Evolutionary conservation across 2,888 invertebrate species (phyloP).

Genomic region (Pogonocherus hispidulus): DNA sequence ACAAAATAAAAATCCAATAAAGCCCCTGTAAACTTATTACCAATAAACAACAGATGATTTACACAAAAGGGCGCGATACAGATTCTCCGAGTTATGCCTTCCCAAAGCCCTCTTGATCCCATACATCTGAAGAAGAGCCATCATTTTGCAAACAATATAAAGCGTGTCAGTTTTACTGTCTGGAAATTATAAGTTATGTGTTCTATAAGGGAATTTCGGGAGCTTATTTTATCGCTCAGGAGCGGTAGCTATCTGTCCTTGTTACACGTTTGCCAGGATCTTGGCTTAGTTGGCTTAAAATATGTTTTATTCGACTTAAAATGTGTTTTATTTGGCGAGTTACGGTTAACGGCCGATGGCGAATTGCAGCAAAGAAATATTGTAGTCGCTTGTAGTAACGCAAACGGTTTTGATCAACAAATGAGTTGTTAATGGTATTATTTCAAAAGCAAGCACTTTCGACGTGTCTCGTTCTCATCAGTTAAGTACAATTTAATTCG

Average conservation of each 20-base stretch:
- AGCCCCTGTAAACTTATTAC: constrained; percentile 3
- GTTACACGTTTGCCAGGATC: constrained; percentile 22
- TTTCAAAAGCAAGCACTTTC: too few relatives aligned
- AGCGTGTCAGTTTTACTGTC: constrained; percentile 66
- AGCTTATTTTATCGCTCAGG: constrained; percentile 52
- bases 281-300: neutral
- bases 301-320: neutral
- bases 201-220: constrained; percentile 64
- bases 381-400: too few relatives aligned
- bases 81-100: constrained; percentile 16
- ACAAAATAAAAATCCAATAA: neutral
- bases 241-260: constrained; percentile 37
- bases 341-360: too few relatives aligned
- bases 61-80: constrained; percentile 20
- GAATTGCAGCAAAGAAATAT: neutral
- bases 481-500: too few relatives aligned
- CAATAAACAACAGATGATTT: constrained; percentile 29
- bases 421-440: too few relatives aligned
- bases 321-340: constrained; percentile 1
- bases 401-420: too few relatives aligned
- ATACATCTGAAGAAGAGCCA: constrained; percentile 52
- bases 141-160: constrained; percentile 66
- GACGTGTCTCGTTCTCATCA: too few relatives aligned
- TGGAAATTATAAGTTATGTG: constrained; percentile 66
- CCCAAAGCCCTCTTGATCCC: constrained; percentile 43